Percentiles rank a stretch among this genome's conserved stretches.
phyloP scores from a whole-genome alignment of 2,113 vertebrate species.

The Odobenus rosmarus region DNA sequence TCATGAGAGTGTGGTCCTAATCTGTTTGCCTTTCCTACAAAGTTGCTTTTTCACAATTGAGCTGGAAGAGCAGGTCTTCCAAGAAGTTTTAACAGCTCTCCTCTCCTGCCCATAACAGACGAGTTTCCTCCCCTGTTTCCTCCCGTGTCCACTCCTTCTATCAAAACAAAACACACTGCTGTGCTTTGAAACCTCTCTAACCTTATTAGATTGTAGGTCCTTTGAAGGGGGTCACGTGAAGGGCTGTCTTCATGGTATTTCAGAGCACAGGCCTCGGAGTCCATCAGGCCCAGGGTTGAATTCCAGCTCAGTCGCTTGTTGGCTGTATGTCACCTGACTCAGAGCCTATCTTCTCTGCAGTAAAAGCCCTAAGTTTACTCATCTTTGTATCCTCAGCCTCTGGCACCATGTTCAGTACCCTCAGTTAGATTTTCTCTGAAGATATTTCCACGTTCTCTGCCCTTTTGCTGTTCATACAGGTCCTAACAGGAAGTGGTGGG shows the following conservation, averaged over 20 bases:
- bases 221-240: not conserved
- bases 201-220: not conserved
- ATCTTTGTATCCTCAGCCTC: not conserved
- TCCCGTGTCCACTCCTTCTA: not conserved
- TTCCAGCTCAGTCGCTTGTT: not conserved
- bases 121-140: not conserved
- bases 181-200: not conserved
- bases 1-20: not conserved
- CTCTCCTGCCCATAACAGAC: not conserved
- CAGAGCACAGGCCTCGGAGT: not conserved
- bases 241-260: not conserved
- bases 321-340: not conserved
- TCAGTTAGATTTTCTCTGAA: not conserved
- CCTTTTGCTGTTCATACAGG: not conserved
- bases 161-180: not conserved
- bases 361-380: not conserved
- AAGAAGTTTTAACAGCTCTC: not conserved
- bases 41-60: not conserved
- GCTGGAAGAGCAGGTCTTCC: not conserved
- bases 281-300: not conserved
- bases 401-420: not conserved
- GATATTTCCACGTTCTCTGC: not conserved
- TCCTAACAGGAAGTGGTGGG: not conserved
- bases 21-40: not conserved
- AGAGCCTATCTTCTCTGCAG: not conserved